Conservation (phyloP, 2,888 invertebrate species). For the Labia minor region DNA sequence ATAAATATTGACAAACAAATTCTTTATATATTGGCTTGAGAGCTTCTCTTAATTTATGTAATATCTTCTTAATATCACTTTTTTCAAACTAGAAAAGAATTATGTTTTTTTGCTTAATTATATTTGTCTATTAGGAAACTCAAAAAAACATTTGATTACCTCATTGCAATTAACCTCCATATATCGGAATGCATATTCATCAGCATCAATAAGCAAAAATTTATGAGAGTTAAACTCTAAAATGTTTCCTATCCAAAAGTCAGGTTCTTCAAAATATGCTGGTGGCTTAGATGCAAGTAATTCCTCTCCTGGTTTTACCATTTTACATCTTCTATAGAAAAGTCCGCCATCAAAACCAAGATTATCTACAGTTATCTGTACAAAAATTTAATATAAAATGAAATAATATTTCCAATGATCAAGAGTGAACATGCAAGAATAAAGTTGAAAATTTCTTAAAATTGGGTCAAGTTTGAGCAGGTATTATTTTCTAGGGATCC, state of each 20-base stretch:
- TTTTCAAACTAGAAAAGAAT: slow-evolving; percentile 58
- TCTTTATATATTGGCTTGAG: slow-evolving; percentile 60
- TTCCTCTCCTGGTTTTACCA: slow-evolving; percentile 63
- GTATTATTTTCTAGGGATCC: too few species aligned
- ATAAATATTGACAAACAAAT: slow-evolving; percentile 54
- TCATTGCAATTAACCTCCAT: slow-evolving; percentile 69
- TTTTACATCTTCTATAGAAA: slow-evolving; percentile 43
- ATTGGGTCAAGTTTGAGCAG: too few species aligned
- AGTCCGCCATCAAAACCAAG: slow-evolving; percentile 34
- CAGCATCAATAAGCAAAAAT: slow-evolving; percentile 69
- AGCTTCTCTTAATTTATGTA: slow-evolving; percentile 61
- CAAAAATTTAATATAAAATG: background rate
- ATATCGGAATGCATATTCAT: slow-evolving; percentile 75
- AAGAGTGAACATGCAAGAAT: too few species aligned
- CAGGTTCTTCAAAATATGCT: slow-evolving; percentile 59
- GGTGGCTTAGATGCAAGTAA: slow-evolving; percentile 60
- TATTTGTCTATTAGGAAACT: too few species aligned
- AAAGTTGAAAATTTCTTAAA: too few species aligned
- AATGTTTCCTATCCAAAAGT: slow-evolving; percentile 76
- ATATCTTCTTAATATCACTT: slow-evolving; percentile 57
- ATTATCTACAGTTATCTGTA: background rate
- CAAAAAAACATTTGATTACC: too few species aligned
- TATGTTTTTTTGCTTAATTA: too few species aligned
- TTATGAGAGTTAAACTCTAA: slow-evolving; percentile 65
- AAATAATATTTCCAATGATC: too few species aligned